Base-by-base conservation (phyloP, 2,113 vertebrate genomes). In the Calyptommatus sinebrachiatus region DNA sequence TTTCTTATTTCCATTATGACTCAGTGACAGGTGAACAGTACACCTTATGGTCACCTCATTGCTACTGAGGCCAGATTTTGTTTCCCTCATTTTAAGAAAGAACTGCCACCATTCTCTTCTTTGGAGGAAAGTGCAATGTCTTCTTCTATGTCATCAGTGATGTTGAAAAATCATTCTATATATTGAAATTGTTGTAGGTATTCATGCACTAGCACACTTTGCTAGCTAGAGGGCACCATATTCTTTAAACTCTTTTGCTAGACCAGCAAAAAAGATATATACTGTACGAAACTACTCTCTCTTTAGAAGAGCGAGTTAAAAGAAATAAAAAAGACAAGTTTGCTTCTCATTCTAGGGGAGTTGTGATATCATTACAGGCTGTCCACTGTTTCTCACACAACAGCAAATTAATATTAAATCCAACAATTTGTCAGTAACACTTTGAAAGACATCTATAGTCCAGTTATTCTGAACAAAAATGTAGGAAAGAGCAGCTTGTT, bases 221-320 rank as follows among this genome's bases (percentile, higher is more conserved):
- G 45, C 79, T 66, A 88, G 86, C 75, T 85, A 90, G 90, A 80
- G 85, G 87, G 89, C 62, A 71, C 89, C 86, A 70, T 74, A 72
- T 75, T 81, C 85, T 46, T 63, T 45, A 77, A 73, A 29, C 84
- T 82, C 80, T 77, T 45, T 74, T 74, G 24, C 69, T 57, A 6
- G 50, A 10, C 57, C 26, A 45, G 16, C 10, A 72, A 35, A 73
- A 57, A 2, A 12, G 14, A 12, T 9, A 41, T 41, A 41, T 41
- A 41, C 35, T 41, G 46, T 31, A 21, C 22, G 62, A 73, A 81
- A 50, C 28, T 6, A 28, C 14, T 60, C 20, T 60, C 20, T 0
- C 0, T 21, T 41, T 57, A 57, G 28, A 28, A 7, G n/a, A 20
- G 0, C 26, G 10, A 28, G 48, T 70, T 10, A 62, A 21, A 66